A percentile compares a stretch with the other conserved stretches of the same genome.
Evolutionary conservation across 2,888 invertebrate species (phyloP).

Genomic region (Cerceris ruficornis): DNA sequence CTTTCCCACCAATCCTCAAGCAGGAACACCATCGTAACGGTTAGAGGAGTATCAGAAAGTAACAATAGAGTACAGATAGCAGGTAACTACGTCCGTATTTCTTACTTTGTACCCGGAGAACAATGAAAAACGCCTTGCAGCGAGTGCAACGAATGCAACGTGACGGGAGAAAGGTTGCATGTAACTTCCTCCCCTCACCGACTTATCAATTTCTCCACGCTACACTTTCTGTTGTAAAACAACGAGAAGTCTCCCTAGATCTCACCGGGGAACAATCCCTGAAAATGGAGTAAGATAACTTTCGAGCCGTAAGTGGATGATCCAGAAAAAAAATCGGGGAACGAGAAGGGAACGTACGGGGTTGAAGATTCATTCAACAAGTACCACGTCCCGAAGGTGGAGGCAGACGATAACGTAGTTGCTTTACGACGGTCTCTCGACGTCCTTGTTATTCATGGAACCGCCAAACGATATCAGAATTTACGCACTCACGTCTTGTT

Average conservation of each 20-base stretch:
- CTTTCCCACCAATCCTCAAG: background rate
- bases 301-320: constrained; percentile 15
- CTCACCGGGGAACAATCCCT: constrained; percentile 34
- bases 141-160: constrained; percentile 32
- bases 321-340: constrained; percentile 36
- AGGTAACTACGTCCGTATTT: constrained; percentile 48
- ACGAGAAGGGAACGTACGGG: too few relatives aligned
- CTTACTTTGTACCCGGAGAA: constrained; percentile 35
- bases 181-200: constrained; percentile 2
- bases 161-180: constrained; percentile 35
- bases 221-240: background rate
- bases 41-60: constrained; percentile 25
- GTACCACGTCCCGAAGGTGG: constrained; percentile 19
- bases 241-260: constrained; percentile 8
- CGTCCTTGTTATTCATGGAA: constrained; percentile 39
- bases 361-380: constrained; percentile 47
- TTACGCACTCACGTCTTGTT: constrained; percentile 1
- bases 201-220: background rate
- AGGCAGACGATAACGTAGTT: constrained; percentile 28
- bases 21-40: constrained; percentile 40
- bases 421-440: constrained; percentile 16
- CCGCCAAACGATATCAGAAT: constrained; percentile 18
- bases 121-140: constrained; percentile 43
- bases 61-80: constrained; percentile 50
- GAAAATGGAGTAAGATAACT: constrained; percentile 33